These are phyloP conservation scores for Orchesella cincta DNA, from an alignment of 1,140 invertebrate genomes.

Conservation along the genomic window DNA sequence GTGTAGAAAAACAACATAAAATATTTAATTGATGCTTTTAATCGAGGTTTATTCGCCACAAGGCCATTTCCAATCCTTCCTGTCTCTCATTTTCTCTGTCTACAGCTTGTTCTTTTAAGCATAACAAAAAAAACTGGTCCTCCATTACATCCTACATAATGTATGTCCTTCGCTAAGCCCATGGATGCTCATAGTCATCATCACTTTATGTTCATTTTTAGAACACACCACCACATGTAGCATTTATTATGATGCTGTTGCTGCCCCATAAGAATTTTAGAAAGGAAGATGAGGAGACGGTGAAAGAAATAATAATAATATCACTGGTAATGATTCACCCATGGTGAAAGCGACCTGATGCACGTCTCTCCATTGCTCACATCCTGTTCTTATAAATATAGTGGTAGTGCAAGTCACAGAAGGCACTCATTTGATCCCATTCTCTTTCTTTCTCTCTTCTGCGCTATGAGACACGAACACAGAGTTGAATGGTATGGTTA, in stretches of 20 bases:
- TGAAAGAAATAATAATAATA: background rate
- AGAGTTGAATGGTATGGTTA: no score
- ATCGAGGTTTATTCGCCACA: constrained; percentile 19
- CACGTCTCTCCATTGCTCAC: background rate
- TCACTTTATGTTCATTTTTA: constrained; percentile 13
- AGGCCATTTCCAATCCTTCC: constrained; percentile 21
- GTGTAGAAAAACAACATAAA: constrained; percentile 28
- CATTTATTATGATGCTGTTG: background rate
- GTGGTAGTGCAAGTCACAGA: no score
- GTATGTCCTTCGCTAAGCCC: no score
- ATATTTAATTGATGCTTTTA: constrained; percentile 30
- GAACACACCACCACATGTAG: background rate
- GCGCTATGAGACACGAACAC: no score
- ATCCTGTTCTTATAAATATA: no score
- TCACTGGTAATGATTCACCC: background rate
- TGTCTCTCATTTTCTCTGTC: constrained; percentile 9
- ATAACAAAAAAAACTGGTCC: background rate
- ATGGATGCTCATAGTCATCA: background rate
- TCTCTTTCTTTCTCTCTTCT: no score
- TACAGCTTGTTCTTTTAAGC: background rate
- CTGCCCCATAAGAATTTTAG: background rate
- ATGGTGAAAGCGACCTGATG: constrained; percentile 19
- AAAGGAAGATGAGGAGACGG: background rate
- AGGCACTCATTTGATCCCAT: no score
- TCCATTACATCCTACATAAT: no score